Evolutionary conservation across 2,888 invertebrate species (phyloP).

Genomic region (Gibbula magus): DNA sequence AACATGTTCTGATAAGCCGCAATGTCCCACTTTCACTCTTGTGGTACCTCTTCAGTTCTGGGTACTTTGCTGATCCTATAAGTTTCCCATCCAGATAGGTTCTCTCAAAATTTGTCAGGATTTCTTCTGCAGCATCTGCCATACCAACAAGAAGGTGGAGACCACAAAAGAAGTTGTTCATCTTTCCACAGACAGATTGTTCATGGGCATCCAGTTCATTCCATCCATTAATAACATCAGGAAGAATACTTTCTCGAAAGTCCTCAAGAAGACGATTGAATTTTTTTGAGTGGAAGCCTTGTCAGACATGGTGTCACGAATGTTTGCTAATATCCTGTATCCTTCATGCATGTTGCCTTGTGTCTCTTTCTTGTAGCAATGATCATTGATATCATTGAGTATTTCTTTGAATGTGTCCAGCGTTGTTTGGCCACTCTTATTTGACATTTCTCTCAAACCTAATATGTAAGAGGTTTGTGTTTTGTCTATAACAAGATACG

Average conservation of each 20-base stretch:
- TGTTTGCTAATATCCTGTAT: slow-evolving; percentile 36
- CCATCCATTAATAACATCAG: no score
- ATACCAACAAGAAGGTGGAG: slow-evolving; percentile 41
- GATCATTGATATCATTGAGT: no score
- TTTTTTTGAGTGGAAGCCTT: slow-evolving; percentile 40
- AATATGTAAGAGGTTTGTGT: no score
- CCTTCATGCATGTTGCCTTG: slow-evolving; percentile 19
- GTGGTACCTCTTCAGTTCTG: slow-evolving; percentile 44
- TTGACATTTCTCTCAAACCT: neutral
- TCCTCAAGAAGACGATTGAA: neutral
- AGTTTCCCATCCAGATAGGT: slow-evolving; percentile 40
- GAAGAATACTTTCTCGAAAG: neutral
- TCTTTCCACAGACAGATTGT: no score
- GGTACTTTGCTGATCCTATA: slow-evolving; percentile 36
- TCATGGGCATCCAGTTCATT: no score
- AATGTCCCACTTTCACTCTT: slow-evolving; percentile 43
- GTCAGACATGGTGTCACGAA: slow-evolving; percentile 44
- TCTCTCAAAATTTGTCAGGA: slow-evolving; percentile 38
- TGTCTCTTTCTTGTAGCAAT: slow-evolving; percentile 19
- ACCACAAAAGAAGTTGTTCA: no score
- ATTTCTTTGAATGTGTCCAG: slow-evolving; percentile 35
- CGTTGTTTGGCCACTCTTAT: slow-evolving; percentile 33
- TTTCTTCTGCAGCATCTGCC: slow-evolving; percentile 37
- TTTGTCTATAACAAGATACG: no score
- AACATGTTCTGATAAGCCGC: slow-evolving; percentile 36